These are phyloP conservation scores for Scomber scombrus DNA, from an alignment of 2,113 vertebrate species.

Conservation along the genomic window DNA sequence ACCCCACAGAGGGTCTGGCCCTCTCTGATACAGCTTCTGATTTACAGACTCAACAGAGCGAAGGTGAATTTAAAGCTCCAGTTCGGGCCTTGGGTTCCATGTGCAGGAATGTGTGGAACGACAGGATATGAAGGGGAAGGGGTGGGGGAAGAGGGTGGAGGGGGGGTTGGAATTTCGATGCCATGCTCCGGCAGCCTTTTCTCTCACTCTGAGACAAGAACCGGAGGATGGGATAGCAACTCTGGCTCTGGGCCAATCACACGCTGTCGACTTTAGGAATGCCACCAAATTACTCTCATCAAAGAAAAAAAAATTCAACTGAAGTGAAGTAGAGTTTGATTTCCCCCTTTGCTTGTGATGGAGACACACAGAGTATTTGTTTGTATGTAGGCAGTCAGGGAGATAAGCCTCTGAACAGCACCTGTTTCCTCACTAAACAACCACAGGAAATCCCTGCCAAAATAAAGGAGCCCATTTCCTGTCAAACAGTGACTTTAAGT, in stretches of 20 bases:
- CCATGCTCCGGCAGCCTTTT: slow-evolving; percentile 39
- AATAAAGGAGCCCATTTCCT: slow-evolving; percentile 51
- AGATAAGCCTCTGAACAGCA: slow-evolving; percentile 45
- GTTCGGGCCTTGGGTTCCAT: slow-evolving; percentile 15
- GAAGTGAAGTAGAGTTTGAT: background rate
- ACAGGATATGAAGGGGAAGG: slow-evolving; percentile 62
- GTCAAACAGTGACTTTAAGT: slow-evolving; percentile 15
- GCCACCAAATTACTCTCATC: slow-evolving; percentile 4
- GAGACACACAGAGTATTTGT: background rate
- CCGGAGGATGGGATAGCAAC: slow-evolving; percentile 25
- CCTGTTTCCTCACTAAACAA: slow-evolving; percentile 52
- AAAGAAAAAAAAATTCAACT: background rate
- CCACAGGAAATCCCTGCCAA: slow-evolving; percentile 52
- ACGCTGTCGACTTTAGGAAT: background rate
- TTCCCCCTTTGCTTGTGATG: background rate
- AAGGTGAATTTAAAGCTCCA: slow-evolving; percentile 41
- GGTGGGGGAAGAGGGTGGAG: background rate
- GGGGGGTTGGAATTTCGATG: slow-evolving; percentile 28
- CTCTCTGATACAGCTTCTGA: background rate
- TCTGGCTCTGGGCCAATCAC: slow-evolving; percentile 27
- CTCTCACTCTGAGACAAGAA: slow-evolving; percentile 5
- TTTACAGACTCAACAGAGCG: slow-evolving; percentile 32
- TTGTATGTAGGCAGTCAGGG: background rate
- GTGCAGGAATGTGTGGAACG: slow-evolving; percentile 78
- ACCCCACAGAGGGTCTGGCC: background rate